Percentiles rank a stretch among this genome's conserved stretches.
Evolutionary conservation across 2,113 vertebrate species (phyloP).

Genomic region (Dipodomys ordii): DNA sequence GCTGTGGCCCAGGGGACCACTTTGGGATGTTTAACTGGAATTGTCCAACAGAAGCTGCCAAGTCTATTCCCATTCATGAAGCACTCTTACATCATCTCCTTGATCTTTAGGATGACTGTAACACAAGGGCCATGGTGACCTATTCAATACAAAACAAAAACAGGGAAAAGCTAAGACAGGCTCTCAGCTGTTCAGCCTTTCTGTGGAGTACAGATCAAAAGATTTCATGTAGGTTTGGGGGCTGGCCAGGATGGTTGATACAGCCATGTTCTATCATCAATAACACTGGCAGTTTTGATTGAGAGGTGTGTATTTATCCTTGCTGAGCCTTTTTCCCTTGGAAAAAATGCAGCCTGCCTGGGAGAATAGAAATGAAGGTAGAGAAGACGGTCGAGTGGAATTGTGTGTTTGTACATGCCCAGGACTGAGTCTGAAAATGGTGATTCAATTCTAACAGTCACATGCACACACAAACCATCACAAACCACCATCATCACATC

Average conservation of each 20-base stretch:
- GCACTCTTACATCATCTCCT: background rate
- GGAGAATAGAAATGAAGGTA: too few species aligned
- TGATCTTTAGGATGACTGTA: background rate
- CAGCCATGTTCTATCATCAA: background rate
- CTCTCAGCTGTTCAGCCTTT: background rate
- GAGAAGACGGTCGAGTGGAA: background rate
- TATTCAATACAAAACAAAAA: background rate
- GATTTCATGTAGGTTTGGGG: background rate
- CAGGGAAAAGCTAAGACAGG: background rate
- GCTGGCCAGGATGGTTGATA: too few species aligned
- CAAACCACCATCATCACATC: background rate
- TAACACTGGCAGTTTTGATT: background rate
- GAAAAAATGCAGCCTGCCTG: background rate
- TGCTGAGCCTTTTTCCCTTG: conserved; percentile 2
- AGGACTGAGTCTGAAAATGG: background rate
- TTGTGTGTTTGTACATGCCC: background rate
- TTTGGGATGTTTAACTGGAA: conserved; percentile 28
- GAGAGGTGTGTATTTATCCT: background rate
- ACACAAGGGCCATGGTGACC: background rate
- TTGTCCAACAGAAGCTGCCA: background rate
- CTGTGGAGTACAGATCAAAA: background rate
- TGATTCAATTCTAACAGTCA: background rate
- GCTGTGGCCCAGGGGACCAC: background rate
- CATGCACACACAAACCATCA: background rate
- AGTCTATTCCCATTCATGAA: conserved; percentile 31